Conservation (phyloP, 2,797 vertebrate genomes). For the Tamandua tetradactyla region DNA sequence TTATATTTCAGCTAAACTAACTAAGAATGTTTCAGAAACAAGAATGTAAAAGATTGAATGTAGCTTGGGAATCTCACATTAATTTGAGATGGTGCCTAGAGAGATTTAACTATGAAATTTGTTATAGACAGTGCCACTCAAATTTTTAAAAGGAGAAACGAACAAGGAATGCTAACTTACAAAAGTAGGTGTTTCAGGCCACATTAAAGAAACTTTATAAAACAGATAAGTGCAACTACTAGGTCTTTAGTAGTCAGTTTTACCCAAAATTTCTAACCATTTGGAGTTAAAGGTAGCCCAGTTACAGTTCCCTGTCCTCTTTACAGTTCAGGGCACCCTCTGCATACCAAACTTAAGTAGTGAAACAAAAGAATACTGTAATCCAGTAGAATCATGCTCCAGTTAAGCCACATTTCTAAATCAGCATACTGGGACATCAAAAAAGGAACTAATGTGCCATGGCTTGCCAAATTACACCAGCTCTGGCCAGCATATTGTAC, state of each 20-base stretch:
- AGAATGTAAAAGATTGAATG: not conserved
- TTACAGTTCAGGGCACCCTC: not conserved
- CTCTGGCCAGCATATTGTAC: not conserved
- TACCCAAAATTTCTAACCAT: not conserved
- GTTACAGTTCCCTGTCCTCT: not conserved
- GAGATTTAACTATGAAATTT: not conserved
- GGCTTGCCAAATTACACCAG: not conserved
- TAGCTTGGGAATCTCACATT: not conserved
- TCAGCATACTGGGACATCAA: not conserved
- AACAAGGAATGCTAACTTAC: not conserved
- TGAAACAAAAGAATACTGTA: conserved; percentile 17
- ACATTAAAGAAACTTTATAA: not conserved
- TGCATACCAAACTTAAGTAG: conserved; percentile 23
- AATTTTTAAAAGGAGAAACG: not conserved
- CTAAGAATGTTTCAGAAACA: not conserved
- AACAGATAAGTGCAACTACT: not conserved
- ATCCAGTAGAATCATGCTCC: not conserved
- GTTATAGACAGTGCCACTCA: not conserved
- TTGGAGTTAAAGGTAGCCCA: not conserved
- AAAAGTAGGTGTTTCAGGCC: not conserved
- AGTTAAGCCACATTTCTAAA: conserved; percentile 26
- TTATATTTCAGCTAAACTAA: conserved; percentile 1
- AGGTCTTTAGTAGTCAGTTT: not conserved
- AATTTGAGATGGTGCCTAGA: not conserved
- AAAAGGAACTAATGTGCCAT: not conserved